Conservation (phyloP, 2,113 vertebrate species). For the Thryonomys swinderianus region DNA sequence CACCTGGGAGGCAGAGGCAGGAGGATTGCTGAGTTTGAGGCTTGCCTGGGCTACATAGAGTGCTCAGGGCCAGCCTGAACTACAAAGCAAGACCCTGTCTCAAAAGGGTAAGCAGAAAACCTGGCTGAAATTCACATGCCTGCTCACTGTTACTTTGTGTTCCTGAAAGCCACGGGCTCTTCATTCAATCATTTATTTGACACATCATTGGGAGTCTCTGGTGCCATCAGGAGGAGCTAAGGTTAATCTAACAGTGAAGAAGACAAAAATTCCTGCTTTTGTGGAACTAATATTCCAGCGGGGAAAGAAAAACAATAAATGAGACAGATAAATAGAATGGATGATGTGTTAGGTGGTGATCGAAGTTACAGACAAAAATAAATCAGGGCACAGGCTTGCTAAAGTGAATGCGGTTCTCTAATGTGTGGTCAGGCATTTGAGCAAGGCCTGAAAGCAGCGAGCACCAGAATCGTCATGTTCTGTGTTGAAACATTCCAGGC, state of each 20-base stretch:
- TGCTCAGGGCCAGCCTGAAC: too few relatives aligned
- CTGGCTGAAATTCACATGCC: not conserved
- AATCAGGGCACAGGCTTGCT: not conserved
- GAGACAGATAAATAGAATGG: not conserved
- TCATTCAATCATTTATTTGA: slow-evolving; percentile 5
- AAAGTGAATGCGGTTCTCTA: not conserved
- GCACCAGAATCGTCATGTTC: not conserved
- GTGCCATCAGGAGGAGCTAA: not conserved
- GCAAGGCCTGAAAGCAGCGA: not conserved
- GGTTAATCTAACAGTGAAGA: not conserved
- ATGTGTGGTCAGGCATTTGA: not conserved
- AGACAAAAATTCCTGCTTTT: slow-evolving; percentile 8
- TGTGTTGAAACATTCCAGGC: not conserved
- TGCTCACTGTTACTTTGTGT: not conserved
- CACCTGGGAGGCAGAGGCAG: too few relatives aligned
- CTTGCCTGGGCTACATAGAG: too few relatives aligned
- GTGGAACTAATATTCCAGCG: not conserved
- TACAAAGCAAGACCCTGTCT: too few relatives aligned
- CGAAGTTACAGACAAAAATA: not conserved
- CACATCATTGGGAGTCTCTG: not conserved
- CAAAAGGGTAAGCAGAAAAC: too few relatives aligned
- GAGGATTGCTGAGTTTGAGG: too few relatives aligned
- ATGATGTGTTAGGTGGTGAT: not conserved
- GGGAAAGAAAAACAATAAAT: not conserved
- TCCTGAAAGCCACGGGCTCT: not conserved